Evolutionary conservation across 2,888 invertebrate genomes (phyloP).

Genomic region (Sicus ferrugineus): DNA sequence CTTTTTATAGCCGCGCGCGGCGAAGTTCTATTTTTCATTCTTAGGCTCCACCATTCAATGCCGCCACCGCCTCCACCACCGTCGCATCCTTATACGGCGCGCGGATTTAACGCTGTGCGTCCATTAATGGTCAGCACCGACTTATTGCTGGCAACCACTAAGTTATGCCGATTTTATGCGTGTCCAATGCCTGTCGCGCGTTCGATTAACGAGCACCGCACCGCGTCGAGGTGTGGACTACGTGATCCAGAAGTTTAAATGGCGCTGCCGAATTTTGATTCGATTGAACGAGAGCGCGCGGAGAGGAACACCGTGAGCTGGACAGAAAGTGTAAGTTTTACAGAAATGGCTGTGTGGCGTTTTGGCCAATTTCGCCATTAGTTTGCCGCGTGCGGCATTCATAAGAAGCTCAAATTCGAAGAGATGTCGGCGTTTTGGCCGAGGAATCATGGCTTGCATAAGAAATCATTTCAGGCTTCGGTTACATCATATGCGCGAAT

Average conservation of each 20-base stretch:
- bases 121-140: slow-evolving; percentile 33
- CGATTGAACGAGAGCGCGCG: too few species aligned
- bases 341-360: neutral
- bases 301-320: neutral
- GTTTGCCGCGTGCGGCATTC: neutral
- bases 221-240: neutral
- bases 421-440: slow-evolving; percentile 4
- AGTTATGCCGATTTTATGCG: slow-evolving; percentile 45
- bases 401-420: neutral
- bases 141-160: slow-evolving; percentile 41
- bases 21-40: slow-evolving; percentile 44
- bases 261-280: neutral
- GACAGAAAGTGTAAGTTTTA: slow-evolving; percentile 19
- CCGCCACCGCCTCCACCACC: too few species aligned
- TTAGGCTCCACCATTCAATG: slow-evolving; percentile 41
- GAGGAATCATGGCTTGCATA: neutral
- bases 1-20: slow-evolving; percentile 34
- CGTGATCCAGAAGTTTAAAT: slow-evolving; percentile 13
- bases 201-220: neutral
- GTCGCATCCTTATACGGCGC: slow-evolving; percentile 46
- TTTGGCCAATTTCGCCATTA: slow-evolving; percentile 16
- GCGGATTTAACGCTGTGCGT: slow-evolving; percentile 39
- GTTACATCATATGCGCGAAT: too few species aligned
- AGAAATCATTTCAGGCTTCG: too few species aligned
- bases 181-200: neutral